Evolutionary conservation across 92 coral and sea anemone species (phyloP), one percentile per base, ranked within the genome.

Genomic region (Porites cylindrica): DNA sequence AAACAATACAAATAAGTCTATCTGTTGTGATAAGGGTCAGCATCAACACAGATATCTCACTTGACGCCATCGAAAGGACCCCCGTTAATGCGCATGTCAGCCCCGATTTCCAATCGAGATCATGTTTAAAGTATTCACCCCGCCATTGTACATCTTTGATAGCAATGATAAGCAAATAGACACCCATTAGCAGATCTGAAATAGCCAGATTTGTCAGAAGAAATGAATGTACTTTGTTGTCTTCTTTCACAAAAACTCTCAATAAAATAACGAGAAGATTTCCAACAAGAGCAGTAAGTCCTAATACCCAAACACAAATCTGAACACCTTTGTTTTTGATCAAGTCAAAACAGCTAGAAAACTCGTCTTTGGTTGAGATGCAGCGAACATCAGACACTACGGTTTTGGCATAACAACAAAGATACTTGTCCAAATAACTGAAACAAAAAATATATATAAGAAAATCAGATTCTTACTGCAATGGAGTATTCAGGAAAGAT

Each of bases 131-230:
- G 72, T 91, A 91, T 6, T 61, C 83, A 1, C 94, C 94, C 7
- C 85, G 65, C 92, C 92, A 88, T 24, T 53, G 38, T 7, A 80
- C 59, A 59, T 91, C 92, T 51, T 77, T 79, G 52, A 66, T 29
- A 1, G 92, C 94, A 21, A 91, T 78, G 20, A 83, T 91, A 26
- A 91, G 53, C 16, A 91, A 66, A 29, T 91, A 91, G 8, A 83
- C 83, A 18, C 94, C 94, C 94, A 91, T 91, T 59, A 91, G n/a
- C 51, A 91, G 76, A 80, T 91, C 94, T 3, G 94, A 82, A 2
- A 79, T 56, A 7, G 94, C 94, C 43, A 91, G 85, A 53, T 91
- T 88, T 20, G 92, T 78, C n/a, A 88, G 76, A 2, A 91, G 83
- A 51, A 88, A 82, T 14, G 94, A 91, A 29, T 91, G 87, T 1